Evolutionary conservation across 2,888 invertebrate species (phyloP).

Genomic region (Acanthosoma haemorrhoidale): DNA sequence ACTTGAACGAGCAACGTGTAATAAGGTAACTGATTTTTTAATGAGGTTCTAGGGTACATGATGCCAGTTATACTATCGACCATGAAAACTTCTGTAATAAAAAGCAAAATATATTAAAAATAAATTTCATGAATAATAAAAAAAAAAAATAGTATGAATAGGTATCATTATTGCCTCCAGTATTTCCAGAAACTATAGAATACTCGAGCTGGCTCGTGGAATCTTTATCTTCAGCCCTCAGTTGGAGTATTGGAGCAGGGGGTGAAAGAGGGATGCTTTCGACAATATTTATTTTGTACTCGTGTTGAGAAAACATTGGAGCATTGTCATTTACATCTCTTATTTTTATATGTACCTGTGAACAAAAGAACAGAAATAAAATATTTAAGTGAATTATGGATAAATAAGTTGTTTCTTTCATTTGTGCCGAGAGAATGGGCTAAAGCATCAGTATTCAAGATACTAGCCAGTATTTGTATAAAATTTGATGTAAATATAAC

Average conservation of each 20-base stretch:
- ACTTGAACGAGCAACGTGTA: constrained; percentile 62
- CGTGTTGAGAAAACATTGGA: constrained; percentile 70
- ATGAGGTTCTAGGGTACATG: constrained; percentile 68
- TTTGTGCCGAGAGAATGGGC: too few species aligned
- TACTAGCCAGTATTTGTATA: too few species aligned
- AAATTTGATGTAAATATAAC: too few species aligned
- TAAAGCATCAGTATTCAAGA: too few species aligned
- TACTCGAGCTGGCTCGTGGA: constrained; percentile 71
- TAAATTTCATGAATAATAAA: constrained; percentile 46
- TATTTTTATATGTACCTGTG: constrained; percentile 65
- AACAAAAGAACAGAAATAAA: constrained; percentile 31
- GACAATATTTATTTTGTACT: constrained; percentile 73
- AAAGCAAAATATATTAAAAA: constrained; percentile 23
- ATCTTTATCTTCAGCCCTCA: constrained; percentile 75
- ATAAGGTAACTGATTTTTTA: constrained; percentile 58
- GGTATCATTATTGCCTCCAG: constrained; percentile 50
- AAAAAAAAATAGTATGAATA: constrained; percentile 32
- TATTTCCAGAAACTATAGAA: constrained; percentile 62
- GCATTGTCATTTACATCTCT: constrained; percentile 84
- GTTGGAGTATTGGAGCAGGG: constrained; percentile 72
- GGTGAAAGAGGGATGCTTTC: constrained; percentile 77
- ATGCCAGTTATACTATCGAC: constrained; percentile 73
- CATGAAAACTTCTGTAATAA: constrained; percentile 61
- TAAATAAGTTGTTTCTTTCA: too few species aligned
- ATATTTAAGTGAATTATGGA: too few species aligned